phyloP scores from a whole-genome alignment of 2,888 invertebrate genomes.

The Cantharis rustica region DNA sequence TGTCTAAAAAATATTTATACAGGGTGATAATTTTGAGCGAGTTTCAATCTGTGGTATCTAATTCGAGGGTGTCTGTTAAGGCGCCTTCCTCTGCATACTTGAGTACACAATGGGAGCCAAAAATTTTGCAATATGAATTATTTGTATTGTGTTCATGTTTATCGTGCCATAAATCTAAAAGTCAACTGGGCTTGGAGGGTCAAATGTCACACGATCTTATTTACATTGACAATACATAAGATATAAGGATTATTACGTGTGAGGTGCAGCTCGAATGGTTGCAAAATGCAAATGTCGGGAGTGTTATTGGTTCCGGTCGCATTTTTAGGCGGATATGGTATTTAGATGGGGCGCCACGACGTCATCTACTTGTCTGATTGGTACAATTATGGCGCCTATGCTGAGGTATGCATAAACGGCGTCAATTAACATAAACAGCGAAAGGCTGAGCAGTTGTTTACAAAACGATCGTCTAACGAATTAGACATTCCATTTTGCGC shows the following conservation, averaged over 20 bases:
- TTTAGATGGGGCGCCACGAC: constrained; percentile 27
- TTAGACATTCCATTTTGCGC: constrained; percentile 19
- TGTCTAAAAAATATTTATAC: not conserved
- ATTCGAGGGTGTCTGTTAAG: not conserved
- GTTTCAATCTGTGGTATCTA: not conserved
- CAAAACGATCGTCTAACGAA: constrained; percentile 13
- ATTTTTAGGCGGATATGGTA: constrained; percentile 20
- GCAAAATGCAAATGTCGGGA: constrained; percentile 32
- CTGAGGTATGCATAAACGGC: constrained; percentile 23
- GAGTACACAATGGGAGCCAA: not conserved
- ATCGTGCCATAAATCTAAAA: constrained; percentile 18
- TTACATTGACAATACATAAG: constrained; percentile 22
- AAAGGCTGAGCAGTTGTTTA: constrained; percentile 19
- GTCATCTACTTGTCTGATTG: constrained; percentile 24
- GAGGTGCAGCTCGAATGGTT: constrained; percentile 29
- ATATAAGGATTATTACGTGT: constrained; percentile 19
- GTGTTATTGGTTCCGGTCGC: constrained; percentile 31
- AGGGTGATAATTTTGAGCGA: not conserved
- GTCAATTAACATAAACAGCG: constrained; percentile 4
- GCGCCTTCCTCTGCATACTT: not conserved
- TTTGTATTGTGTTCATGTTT: not conserved
- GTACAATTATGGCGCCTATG: constrained; percentile 25
- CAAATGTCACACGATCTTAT: constrained; percentile 26
- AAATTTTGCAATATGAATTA: not conserved
- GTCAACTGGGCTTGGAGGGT: constrained; percentile 32